Conservation (phyloP, 2,113 vertebrate species). For the Nannospalax galili region DNA sequence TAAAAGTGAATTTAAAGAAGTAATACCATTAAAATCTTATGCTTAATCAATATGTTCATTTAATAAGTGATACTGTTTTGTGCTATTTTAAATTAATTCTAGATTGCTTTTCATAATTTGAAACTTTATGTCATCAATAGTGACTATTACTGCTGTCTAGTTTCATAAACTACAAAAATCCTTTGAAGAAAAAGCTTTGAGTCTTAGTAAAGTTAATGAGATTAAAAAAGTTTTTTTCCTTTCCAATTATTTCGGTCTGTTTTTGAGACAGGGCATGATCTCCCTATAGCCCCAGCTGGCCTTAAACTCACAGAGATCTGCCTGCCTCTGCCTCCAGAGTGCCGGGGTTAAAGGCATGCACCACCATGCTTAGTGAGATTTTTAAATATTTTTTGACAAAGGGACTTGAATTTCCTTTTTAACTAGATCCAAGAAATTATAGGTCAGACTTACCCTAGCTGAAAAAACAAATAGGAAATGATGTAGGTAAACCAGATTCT, state of each 20-base stretch:
- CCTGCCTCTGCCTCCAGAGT: too few relatives aligned
- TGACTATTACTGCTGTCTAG: not conserved
- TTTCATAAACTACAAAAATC: not conserved
- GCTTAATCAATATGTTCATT: not conserved
- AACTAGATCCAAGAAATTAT: not conserved
- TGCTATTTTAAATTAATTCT: not conserved
- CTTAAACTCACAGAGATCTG: too few relatives aligned
- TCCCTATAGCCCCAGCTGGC: too few relatives aligned
- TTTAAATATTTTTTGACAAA: not conserved
- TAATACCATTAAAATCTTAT: not conserved
- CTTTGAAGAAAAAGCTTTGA: not conserved
- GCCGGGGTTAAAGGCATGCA: too few relatives aligned
- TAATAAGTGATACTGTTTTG: not conserved
- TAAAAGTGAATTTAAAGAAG: not conserved
- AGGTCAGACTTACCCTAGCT: not conserved
- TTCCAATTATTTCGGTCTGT: too few relatives aligned
- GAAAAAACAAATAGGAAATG: not conserved
- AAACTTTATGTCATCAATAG: not conserved
- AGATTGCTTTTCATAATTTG: not conserved
- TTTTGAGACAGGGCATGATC: too few relatives aligned
- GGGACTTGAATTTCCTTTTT: not conserved
- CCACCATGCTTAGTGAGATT: too few relatives aligned
- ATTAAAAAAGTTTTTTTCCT: not conserved
- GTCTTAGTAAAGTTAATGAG: too few relatives aligned
- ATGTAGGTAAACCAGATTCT: not conserved